phyloP scores from a whole-genome alignment of 2,797 vertebrate genomes.

The Artibeus jamaicensis region DNA sequence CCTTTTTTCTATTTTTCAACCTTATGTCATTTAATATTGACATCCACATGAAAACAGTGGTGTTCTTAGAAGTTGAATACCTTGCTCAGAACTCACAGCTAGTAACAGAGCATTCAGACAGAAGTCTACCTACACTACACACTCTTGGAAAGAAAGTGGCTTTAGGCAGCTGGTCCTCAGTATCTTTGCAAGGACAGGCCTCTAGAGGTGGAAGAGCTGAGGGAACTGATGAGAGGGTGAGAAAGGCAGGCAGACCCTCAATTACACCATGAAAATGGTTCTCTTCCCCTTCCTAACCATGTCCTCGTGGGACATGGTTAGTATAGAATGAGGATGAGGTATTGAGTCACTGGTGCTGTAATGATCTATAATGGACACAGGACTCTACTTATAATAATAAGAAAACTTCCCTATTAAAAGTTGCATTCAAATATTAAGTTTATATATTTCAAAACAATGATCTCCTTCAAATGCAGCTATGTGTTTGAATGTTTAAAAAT shows the following conservation, averaged over 20 bases:
- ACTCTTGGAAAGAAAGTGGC: background rate
- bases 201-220: background rate
- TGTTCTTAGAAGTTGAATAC: background rate
- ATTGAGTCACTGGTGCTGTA: background rate
- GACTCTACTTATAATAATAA: background rate
- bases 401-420: background rate
- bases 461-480: background rate
- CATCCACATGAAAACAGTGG: background rate
- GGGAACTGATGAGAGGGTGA: background rate
- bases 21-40: background rate
- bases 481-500: background rate
- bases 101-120: background rate
- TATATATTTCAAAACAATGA: slow-evolving; percentile 52
- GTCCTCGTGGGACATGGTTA: background rate
- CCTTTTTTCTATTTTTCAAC: background rate
- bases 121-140: background rate
- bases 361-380: background rate
- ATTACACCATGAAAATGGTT: background rate
- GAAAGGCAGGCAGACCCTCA: background rate
- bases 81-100: background rate
- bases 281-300: background rate
- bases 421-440: background rate
- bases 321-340: background rate
- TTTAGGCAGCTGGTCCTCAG: background rate
- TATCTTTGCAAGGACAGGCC: background rate